Percentiles rank a stretch among this genome's conserved stretches.
phyloP scores from a whole-genome alignment of 2,888 invertebrate genomes.

The Apocheima hispidaria region DNA sequence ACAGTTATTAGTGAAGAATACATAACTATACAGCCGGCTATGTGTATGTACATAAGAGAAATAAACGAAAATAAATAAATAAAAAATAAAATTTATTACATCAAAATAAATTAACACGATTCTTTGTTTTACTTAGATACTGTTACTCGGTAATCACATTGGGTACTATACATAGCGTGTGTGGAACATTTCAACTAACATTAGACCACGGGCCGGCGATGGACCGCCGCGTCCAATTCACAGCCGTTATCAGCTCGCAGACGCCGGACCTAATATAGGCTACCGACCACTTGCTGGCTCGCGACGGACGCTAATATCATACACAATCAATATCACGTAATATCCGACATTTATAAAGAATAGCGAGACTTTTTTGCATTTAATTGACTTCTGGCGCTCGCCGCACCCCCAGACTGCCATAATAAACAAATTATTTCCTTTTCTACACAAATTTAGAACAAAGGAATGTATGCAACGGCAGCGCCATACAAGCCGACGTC shows the following conservation, averaged over 20 bases:
- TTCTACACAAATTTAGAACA: constrained; percentile 7
- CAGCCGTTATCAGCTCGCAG: background rate
- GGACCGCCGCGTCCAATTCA: constrained; percentile 16
- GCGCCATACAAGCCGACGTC: constrained; percentile 3
- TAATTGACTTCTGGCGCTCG: background rate
- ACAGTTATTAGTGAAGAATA: constrained; percentile 35
- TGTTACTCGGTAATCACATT: constrained; percentile 62
- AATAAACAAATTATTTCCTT: background rate
- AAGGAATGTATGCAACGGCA: constrained; percentile 21
- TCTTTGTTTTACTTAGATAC: constrained; percentile 51
- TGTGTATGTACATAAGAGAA: constrained; percentile 48
- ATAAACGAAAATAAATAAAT: constrained; percentile 48
- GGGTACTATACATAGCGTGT: constrained; percentile 50
- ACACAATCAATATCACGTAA: constrained; percentile 25
- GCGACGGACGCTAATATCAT: constrained; percentile 39
- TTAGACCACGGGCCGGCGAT: constrained; percentile 45
- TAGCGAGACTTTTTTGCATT: background rate
- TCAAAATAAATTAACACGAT: constrained; percentile 69
- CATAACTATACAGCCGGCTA: constrained; percentile 47
- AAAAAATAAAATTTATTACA: constrained; percentile 65
- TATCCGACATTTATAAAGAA: constrained; percentile 26
- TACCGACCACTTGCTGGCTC: background rate
- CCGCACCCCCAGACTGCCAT: background rate
- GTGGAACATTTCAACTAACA: constrained; percentile 51
- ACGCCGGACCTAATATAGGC: background rate